Evolutionary conservation across 2,888 invertebrate species (phyloP), one percentile per base, ranked within the genome.

Genomic region (Tachina grossa): DNA sequence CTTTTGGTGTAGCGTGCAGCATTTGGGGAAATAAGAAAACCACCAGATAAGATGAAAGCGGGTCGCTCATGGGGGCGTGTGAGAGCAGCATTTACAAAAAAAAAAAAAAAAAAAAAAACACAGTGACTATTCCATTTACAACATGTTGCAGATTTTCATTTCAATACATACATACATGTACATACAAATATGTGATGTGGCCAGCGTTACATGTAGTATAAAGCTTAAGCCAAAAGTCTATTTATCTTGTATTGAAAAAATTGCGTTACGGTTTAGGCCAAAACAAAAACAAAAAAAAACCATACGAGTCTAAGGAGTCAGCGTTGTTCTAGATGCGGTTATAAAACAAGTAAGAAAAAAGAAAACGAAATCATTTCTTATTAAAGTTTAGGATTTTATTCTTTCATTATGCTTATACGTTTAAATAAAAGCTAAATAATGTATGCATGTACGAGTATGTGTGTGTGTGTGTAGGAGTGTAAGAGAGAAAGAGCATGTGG

Each of bases 61-160:
- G 85, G 85, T 85, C 85, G 85, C 79, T 80, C 76, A 85, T 85
- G 85, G 83, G 83, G 85, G 85, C 85, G 85, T 85, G 85, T 78
- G 83, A 83, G 77, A 59, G 83, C 72, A 77, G 55, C 83, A 72
- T 31, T 31, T 51, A 45, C n/a, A 57, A 72, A 77, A 6, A 43
- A 72, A 77, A 72, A 71, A 45, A 59, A 57, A 77, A 72, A n/a
- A n/a, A n/a, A 6, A 43, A 66, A 78, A 59, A 71, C 43, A 59
- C 65, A 83, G 65, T 83, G 57, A 71, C 83, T 83, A 72, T 72
- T 66, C 57, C 45, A 59, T 78, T 74, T 69, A 51, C 77, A 72
- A 66, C 53, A 81, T 77, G 72, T 72, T 77, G 19, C 31, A 72
- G 77, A 83, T 77, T 78, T 77, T 83, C 53, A 31, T 72, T 68